Percentiles rank a stretch among this genome's conserved stretches.
These are phyloP conservation scores for Spodoptera picta DNA, from an alignment of 2,888 invertebrate species.

Conservation along the genomic window DNA sequence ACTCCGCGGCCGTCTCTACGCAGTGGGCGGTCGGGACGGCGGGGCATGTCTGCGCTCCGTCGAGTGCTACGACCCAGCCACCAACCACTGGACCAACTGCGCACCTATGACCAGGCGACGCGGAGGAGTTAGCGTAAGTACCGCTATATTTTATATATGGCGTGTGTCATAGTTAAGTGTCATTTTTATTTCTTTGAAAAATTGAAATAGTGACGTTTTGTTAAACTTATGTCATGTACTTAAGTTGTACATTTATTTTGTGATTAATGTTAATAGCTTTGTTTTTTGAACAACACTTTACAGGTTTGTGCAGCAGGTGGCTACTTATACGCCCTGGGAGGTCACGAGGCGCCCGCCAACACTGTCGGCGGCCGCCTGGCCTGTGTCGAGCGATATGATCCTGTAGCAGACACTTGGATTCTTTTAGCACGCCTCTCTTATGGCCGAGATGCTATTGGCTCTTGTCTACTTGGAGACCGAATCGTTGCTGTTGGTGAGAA, in stretches of 20 bases:
- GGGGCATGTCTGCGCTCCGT: constrained; percentile 96
- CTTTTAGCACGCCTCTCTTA: constrained; percentile 94
- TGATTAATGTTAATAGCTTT: too few relatives aligned
- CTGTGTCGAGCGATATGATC: constrained; percentile 96
- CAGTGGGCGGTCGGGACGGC: constrained; percentile 97
- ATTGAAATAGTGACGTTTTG: too few relatives aligned
- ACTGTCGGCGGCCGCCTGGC: constrained; percentile 93
- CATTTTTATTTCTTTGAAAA: too few relatives aligned
- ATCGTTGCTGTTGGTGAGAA: constrained; percentile 94
- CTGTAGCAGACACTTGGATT: constrained; percentile 95
- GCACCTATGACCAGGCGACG: constrained; percentile 96
- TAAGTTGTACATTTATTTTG: too few relatives aligned
- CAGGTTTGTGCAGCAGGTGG: constrained; percentile 95
- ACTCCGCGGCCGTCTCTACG: constrained; percentile 94
- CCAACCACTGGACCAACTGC: constrained; percentile 93
- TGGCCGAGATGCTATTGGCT: constrained; percentile 96
- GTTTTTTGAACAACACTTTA: background rate
- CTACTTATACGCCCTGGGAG: constrained; percentile 96
- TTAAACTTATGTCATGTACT: too few relatives aligned
- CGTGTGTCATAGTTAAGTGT: too few relatives aligned
- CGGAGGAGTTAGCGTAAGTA: constrained; percentile 95
- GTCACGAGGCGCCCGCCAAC: constrained; percentile 96
- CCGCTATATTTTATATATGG: background rate
- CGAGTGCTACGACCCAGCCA: constrained; percentile 94
- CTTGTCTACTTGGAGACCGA: constrained; percentile 94